A percentile compares a stretch with the other conserved stretches of the same genome.
Evolutionary conservation across 2,888 invertebrate species (phyloP).

Genomic region (Oscheius onirici): DNA sequence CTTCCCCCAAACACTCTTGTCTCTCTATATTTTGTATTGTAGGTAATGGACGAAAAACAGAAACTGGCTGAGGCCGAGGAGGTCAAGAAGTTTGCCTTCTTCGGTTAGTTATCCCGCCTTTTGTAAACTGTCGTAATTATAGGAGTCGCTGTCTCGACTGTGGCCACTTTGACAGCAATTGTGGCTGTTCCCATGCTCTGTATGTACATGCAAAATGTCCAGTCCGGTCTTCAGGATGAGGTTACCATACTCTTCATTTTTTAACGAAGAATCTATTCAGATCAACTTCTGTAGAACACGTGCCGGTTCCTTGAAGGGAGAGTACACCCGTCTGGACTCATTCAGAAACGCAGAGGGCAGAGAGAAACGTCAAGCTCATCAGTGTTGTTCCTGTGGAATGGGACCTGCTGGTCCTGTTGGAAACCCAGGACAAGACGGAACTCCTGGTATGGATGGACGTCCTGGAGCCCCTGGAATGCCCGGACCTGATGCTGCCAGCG

Average conservation of each 20-base stretch:
- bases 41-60: conserved; percentile 43
- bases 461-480: conserved; percentile 55
- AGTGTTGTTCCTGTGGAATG: conserved; percentile 59
- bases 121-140: not conserved
- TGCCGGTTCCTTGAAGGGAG: conserved; percentile 56
- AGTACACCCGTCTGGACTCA: conserved; percentile 51
- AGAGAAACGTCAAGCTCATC: conserved; percentile 56
- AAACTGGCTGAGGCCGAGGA: conserved; percentile 37
- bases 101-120: conserved; percentile 10
- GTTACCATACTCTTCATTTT: not conserved
- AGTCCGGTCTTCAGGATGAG: conserved; percentile 62
- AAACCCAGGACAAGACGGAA: conserved; percentile 44
- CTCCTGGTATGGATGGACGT: conserved; percentile 53
- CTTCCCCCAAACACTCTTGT: not conserved
- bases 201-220: conserved; percentile 64
- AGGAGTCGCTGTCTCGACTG: conserved; percentile 59
- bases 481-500: conserved; percentile 58
- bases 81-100: conserved; percentile 34
- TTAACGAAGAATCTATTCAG: conserved; percentile 1
- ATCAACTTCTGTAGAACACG: conserved; percentile 63
- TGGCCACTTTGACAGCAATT: conserved; percentile 55
- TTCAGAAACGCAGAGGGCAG: conserved; percentile 44
- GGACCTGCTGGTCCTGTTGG: conserved; percentile 52
- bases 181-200: conserved; percentile 57
- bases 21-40: not conserved